phyloP scores from a whole-genome alignment of 2,888 invertebrate species.

The Vanessa cardui region DNA sequence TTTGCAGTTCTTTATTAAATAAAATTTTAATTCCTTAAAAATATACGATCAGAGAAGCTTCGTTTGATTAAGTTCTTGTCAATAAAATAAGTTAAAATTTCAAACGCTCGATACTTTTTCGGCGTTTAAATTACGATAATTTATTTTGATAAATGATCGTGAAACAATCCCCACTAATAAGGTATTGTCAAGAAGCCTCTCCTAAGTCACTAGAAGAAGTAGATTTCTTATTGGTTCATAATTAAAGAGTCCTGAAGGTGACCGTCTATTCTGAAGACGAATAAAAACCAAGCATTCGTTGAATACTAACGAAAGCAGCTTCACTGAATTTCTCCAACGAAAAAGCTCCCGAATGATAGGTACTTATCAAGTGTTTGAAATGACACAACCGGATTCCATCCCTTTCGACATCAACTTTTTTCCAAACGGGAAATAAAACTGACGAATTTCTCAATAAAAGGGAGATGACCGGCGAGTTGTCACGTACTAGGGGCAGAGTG shows the following conservation, averaged over 20 bases:
- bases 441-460: constrained; percentile 83
- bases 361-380: constrained; percentile 83
- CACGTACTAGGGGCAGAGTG: constrained; percentile 73
- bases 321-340: constrained; percentile 73
- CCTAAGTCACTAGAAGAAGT: constrained; percentile 57
- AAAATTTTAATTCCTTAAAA: constrained; percentile 1
- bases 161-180: constrained; percentile 59
- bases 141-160: constrained; percentile 46
- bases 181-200: constrained; percentile 60
- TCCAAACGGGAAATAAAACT: constrained; percentile 71
- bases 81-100: constrained; percentile 14
- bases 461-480: constrained; percentile 77
- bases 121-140: constrained; percentile 18
- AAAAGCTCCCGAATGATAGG: constrained; percentile 69
- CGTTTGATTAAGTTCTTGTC: constrained; percentile 22
- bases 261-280: constrained; percentile 68
- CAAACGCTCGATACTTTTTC: constrained; percentile 26
- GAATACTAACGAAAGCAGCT: constrained; percentile 75
- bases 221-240: constrained; percentile 74
- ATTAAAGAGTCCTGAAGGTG: constrained; percentile 79
- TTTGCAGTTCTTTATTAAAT: not conserved
- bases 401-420: constrained; percentile 70
- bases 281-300: constrained; percentile 73
- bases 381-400: constrained; percentile 81
- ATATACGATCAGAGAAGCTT: not conserved